Conservation (phyloP, 1,140 invertebrate species). For the Saccostrea glomerata region DNA sequence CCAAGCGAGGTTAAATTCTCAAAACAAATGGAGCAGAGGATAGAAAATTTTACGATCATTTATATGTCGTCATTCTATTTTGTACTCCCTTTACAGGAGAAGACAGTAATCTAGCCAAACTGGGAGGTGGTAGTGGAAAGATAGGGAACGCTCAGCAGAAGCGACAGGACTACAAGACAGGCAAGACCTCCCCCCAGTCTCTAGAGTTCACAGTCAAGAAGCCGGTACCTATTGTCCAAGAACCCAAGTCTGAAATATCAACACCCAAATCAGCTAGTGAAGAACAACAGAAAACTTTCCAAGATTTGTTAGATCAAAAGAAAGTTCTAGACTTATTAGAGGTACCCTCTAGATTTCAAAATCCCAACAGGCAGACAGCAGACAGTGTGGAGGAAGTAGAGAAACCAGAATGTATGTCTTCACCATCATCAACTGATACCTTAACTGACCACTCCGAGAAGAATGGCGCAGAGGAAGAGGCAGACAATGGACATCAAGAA, state of each 20-base stretch:
- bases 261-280: background rate
- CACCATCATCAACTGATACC: constrained; percentile 50
- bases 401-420: constrained; percentile 36
- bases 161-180: constrained; percentile 60
- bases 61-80: no score
- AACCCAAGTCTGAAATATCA: constrained; percentile 49
- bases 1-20: no score
- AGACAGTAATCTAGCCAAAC: constrained; percentile 42
- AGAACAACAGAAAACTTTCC: background rate
- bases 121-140: constrained; percentile 37
- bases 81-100: background rate
- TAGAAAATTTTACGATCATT: no score
- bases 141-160: constrained; percentile 56
- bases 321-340: constrained; percentile 49
- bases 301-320: constrained; percentile 37
- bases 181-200: constrained; percentile 58
- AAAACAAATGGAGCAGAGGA: no score
- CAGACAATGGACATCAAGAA: background rate
- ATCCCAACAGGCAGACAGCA: constrained; percentile 37
- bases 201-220: constrained; percentile 68
- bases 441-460: constrained; percentile 39
- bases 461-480: background rate
- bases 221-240: constrained; percentile 63
- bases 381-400: background rate
- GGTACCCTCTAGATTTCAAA: constrained; percentile 52